These are phyloP conservation scores for Rhea pennata DNA, from an alignment of 2,113 vertebrate genomes.

Conservation along the genomic window DNA sequence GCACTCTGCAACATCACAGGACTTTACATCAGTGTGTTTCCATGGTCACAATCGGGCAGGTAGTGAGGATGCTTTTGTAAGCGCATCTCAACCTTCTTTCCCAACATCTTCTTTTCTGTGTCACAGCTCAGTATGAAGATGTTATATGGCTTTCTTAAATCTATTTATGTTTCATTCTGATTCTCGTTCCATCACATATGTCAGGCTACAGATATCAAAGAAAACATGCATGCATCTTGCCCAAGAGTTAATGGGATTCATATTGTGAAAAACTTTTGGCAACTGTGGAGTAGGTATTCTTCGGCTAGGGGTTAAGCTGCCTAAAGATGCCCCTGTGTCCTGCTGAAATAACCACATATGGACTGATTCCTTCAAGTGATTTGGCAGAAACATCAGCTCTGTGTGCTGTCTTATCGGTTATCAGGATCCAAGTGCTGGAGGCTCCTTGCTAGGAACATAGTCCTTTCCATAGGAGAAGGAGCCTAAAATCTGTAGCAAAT, in stretches of 20 bases:
- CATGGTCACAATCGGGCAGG: slow-evolving; percentile 32
- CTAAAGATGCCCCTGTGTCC: neutral
- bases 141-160: neutral
- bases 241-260: neutral
- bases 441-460: neutral
- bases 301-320: neutral
- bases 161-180: slow-evolving; percentile 37
- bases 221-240: neutral
- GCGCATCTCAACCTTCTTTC: neutral
- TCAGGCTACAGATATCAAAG: neutral
- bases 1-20: slow-evolving; percentile 9
- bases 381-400: neutral
- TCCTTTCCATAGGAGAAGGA: neutral
- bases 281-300: neutral
- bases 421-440: neutral
- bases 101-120: neutral
- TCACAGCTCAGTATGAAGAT: neutral
- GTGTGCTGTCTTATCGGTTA: neutral
- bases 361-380: neutral
- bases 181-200: slow-evolving; percentile 13
- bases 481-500: neutral
- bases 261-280: neutral
- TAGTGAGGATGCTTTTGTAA: slow-evolving; percentile 4
- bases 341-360: neutral
- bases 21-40: slow-evolving; percentile 4